Base-by-base conservation (phyloP, 2,888 invertebrate genomes). In the Metopia argyrocephala region DNA sequence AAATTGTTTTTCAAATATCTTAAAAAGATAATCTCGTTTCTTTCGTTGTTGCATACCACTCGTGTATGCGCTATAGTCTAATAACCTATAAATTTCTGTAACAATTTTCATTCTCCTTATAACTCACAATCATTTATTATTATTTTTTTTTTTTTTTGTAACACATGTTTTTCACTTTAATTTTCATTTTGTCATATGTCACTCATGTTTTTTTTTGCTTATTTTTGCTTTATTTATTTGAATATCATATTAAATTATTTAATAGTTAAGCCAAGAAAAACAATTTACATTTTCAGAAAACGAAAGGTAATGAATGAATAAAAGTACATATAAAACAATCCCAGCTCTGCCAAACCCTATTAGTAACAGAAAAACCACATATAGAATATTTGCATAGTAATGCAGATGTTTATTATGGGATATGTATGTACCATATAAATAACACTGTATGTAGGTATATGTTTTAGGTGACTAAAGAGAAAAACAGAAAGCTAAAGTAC, bases 311-410 rank as follows among this genome's bases (percentile, higher is more conserved):
- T 12, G 9, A 31, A 31, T 9, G 2, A 9, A 28, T 9, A 9
- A 31, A 12, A 31, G 12, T 12, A 12, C 7, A 31, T 12, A 31
- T 2, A 31, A 31, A 12, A 12, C 9, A 38, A 15, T 38, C 15
- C 15, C 38, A 38, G 3, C 12, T 15, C 38, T 9, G 15, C 9
- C 38, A 38, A 38, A 38, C 15, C 38, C n/a, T n/a, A 38, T 38
- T 38, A 3, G 12, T 3, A 38, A 38, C 38, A 38, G 38, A 48
- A 31, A 64, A 70, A 76, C 76, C 69, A 21, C 64, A 57, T 23
- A 27, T n/a, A 46, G 15, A 52, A 23, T 38, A 45, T 69, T 76
- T 64, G 46, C 46, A 57, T 48, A 48, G n/a, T 48, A 71, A 68
- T 66, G 66, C 61, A 64, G 54, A 38, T 61, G 50, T 18, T 6